Evolutionary conservation across 2,888 invertebrate genomes (phyloP).

Genomic region (Willowsia nigromaculata): DNA sequence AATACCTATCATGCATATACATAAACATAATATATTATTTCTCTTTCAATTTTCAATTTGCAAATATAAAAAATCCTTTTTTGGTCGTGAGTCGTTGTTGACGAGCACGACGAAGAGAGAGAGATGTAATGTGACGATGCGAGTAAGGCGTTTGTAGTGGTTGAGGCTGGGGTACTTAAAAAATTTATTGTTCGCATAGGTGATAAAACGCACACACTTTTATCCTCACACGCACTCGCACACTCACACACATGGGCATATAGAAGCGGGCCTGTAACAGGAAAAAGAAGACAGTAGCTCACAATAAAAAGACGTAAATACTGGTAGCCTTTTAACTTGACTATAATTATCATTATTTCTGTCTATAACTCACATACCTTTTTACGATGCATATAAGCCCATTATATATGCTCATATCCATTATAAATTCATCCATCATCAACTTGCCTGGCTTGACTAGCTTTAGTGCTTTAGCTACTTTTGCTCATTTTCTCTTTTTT

Average conservation of each 20-base stretch:
- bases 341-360: conserved; percentile 16
- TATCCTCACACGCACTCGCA: conserved; percentile 27
- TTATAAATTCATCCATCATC: conserved; percentile 33
- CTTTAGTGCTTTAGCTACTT: background rate
- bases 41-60: conserved; percentile 32
- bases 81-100: conserved; percentile 28
- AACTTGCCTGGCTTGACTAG: background rate
- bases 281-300: background rate
- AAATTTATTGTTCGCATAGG: conserved; percentile 53
- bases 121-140: background rate
- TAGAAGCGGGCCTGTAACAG: background rate
- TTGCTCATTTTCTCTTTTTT: conserved; percentile 45
- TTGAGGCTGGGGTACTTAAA: conserved; percentile 44
- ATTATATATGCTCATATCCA: background rate
- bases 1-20: background rate
- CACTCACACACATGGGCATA: conserved; percentile 22
- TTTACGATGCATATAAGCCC: background rate
- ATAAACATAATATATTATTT: background rate
- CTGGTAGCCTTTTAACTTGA: conserved; percentile 32
- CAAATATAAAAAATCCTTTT: conserved; percentile 37
- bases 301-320: conserved; percentile 21
- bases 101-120: background rate
- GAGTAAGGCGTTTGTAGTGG: background rate
- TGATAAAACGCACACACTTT: conserved; percentile 43
- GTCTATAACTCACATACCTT: background rate